phyloP scores from a whole-genome alignment of 2,797 vertebrate species.

The Chelonia mydas region DNA sequence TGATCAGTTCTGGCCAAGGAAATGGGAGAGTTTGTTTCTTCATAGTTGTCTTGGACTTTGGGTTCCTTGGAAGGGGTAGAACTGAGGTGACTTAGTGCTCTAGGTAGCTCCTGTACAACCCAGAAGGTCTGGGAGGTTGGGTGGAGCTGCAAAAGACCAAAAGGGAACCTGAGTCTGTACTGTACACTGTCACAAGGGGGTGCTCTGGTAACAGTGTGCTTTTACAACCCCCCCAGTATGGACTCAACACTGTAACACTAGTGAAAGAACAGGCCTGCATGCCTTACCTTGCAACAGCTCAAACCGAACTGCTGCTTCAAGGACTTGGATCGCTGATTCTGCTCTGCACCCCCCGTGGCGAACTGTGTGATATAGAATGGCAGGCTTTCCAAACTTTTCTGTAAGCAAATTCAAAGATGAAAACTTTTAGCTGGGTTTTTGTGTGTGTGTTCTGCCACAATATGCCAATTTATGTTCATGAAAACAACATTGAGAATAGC shows the following conservation, averaged over 20 bases:
- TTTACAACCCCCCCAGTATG: not conserved
- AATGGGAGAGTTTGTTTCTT: not conserved
- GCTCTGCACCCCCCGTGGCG: not conserved
- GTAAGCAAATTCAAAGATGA: not conserved
- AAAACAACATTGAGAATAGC: not conserved
- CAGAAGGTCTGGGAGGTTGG: not conserved
- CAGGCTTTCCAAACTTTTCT: not conserved
- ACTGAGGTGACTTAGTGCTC: not conserved
- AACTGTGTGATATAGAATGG: no score
- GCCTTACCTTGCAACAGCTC: not conserved
- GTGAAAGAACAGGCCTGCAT: not conserved
- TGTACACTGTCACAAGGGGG: not conserved
- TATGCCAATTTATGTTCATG: not conserved
- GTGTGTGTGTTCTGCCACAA: not conserved
- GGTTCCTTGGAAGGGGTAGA: not conserved
- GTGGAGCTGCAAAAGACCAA: not conserved
- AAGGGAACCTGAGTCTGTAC: not conserved
- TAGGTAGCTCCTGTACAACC: no score
- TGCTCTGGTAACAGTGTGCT: not conserved
- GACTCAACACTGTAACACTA: not conserved
- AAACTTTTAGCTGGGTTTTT: not conserved
- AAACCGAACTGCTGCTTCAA: not conserved
- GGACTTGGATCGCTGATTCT: not conserved
- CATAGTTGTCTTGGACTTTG: no score
- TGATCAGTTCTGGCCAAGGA: not conserved